phyloP scores from a whole-genome alignment of 2,113 vertebrate species.

The Progne subis region DNA sequence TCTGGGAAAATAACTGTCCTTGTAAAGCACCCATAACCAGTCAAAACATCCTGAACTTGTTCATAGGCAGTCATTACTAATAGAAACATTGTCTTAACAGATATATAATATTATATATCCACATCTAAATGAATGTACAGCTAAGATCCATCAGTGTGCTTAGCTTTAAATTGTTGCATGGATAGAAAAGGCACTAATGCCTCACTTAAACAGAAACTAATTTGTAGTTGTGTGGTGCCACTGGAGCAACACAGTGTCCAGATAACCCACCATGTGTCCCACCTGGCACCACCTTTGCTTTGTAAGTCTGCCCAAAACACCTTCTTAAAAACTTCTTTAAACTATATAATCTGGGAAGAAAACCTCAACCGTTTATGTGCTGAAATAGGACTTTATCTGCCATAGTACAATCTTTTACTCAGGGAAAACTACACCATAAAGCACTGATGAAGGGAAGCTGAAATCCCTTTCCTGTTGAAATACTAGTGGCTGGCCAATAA shows the following conservation, averaged over 20 bases:
- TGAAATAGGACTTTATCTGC: not conserved
- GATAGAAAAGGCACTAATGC: not conserved
- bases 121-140: not conserved
- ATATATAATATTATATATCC: not conserved
- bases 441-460: not conserved
- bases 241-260: not conserved
- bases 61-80: not conserved
- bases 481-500: not conserved
- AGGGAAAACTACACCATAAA: not conserved
- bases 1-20: not conserved
- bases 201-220: not conserved
- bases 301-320: not conserved
- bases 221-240: not conserved
- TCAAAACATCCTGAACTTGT: not conserved
- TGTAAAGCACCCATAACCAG: not conserved
- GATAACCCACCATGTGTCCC: not conserved
- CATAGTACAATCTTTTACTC: not conserved
- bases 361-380: not conserved
- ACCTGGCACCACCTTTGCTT: not conserved
- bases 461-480: not conserved
- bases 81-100: not conserved
- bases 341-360: not conserved
- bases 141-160: not conserved
- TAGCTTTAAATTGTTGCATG: not conserved
- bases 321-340: not conserved